Base-by-base conservation (phyloP, 2,113 vertebrate genomes). In the Macrotis lagotis region DNA sequence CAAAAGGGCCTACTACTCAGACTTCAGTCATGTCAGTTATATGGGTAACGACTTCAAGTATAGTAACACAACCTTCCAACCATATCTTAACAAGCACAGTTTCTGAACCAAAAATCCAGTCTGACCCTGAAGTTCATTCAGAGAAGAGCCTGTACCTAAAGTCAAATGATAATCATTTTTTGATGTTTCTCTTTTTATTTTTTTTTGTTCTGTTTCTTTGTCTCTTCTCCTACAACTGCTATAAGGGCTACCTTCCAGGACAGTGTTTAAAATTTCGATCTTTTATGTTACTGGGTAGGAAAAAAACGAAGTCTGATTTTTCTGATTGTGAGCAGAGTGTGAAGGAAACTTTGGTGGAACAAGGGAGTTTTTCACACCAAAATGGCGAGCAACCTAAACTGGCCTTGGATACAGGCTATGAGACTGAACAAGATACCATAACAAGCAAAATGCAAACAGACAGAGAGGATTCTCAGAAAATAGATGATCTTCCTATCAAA, bases 191-290 rank as follows among this genome's bases (percentile, higher is more conserved):
- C 96, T 99, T 99, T 91, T 98, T 99, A n/a, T 98, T 99, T 93
- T 99, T 99, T 97, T 99, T 99, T 89, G 66, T 99, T 25, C 99
- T 99, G 50, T 99, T 99, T 97, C 96, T 99, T 95, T 98, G 98
- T 16, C 98, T 99, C 1, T 50, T 99, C 19, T 98, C 96, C 25
- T 99, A 99, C 98, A 99, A 99, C 98, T 99, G 99, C 96, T 99
- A 99, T 98, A 99, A 99, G 98, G 99, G 99, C 96, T 99, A 99
- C 92, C 99, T 99, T 14, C 99, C 99, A 0, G 98, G 98, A 1
- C 99, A 99, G 16, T 99, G 99, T 98, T 98, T 99, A 31, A 99
- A 99, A n/a, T 97, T 99, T 51, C 99, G 99, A 26, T 98, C 99
- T 0, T 96, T 99, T 25, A 93, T 99, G 96, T 95, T 99, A 52